A percentile compares a stretch with the other conserved stretches of the same genome.
These are phyloP conservation scores for Cataglyphis livida DNA, from an alignment of 2,888 invertebrate genomes.

Conservation along the genomic window DNA sequence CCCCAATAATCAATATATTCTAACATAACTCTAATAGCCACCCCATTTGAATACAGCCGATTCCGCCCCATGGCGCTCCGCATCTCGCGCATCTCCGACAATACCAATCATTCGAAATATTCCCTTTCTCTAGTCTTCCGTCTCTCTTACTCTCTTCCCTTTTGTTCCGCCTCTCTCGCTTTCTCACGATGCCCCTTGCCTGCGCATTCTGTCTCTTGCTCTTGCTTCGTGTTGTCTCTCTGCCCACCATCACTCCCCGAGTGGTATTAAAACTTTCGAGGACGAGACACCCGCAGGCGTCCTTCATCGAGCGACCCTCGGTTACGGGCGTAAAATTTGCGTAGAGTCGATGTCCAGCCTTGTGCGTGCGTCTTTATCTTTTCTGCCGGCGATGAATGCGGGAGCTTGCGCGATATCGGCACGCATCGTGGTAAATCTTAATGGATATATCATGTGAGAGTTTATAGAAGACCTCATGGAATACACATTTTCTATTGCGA, in stretches of 20 bases:
- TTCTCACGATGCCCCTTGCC: constrained; percentile 42
- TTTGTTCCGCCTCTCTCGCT: constrained; percentile 60
- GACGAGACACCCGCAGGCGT: constrained; percentile 77
- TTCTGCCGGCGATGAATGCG: constrained; percentile 17
- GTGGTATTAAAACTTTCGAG: constrained; percentile 84
- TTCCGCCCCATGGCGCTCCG: constrained; percentile 76
- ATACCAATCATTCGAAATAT: constrained; percentile 85
- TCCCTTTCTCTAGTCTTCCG: constrained; percentile 63
- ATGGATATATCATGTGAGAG: constrained; percentile 24
- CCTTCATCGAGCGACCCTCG: constrained; percentile 70
- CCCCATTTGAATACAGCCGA: constrained; percentile 84
- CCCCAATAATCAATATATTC: constrained; percentile 86
- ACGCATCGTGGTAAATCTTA: constrained; percentile 41
- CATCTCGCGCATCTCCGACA: constrained; percentile 79
- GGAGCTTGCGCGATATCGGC: background rate
- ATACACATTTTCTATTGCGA: background rate
- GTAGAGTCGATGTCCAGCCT: constrained; percentile 68
- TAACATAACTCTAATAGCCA: constrained; percentile 85
- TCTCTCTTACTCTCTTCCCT: constrained; percentile 48
- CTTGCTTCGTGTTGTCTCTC: constrained; percentile 64
- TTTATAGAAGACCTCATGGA: constrained; percentile 12
- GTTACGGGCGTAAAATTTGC: constrained; percentile 73
- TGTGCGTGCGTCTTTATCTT: constrained; percentile 55
- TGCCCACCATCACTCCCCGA: constrained; percentile 78
- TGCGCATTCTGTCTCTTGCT: constrained; percentile 52